These are phyloP conservation scores for Pantherophis alleghaniensis DNA, from an alignment of 2,797 vertebrate species.

Conservation along the genomic window DNA sequence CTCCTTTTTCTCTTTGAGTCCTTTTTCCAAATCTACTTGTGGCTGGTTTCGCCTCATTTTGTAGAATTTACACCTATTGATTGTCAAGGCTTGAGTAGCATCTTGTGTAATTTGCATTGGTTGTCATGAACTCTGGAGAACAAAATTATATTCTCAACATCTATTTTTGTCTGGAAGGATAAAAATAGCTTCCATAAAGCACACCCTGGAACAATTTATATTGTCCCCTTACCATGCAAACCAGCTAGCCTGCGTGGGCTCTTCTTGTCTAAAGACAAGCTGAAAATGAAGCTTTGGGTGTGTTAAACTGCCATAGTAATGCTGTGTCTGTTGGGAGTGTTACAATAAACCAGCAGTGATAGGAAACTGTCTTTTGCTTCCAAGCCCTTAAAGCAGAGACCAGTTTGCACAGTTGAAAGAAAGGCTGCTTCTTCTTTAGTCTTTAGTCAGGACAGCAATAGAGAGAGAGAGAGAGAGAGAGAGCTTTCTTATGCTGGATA, in stretches of 20 bases:
- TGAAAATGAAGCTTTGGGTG: background rate
- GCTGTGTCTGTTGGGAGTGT: background rate
- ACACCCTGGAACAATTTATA: conserved; percentile 10
- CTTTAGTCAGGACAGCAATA: background rate
- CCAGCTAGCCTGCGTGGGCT: background rate
- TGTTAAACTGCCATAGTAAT: background rate
- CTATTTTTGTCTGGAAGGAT: conserved; percentile 21
- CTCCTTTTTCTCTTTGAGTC: background rate
- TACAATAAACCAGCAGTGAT: background rate
- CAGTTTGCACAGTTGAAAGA: background rate
- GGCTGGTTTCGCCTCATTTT: background rate
- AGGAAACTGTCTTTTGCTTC: background rate
- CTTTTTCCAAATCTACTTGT: background rate
- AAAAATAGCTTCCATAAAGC: conserved; percentile 20
- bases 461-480: background rate
- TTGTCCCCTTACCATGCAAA: background rate
- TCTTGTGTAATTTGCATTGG: background rate
- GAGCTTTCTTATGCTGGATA: background rate
- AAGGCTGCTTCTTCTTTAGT: background rate
- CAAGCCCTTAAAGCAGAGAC: background rate
- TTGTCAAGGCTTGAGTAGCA: background rate
- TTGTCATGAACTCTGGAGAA: conserved; percentile 9
- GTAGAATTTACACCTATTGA: background rate
- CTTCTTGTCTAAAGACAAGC: background rate
- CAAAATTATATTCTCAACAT: background rate